Percentiles rank a stretch among this genome's conserved stretches.
Evolutionary conservation across 1,140 invertebrate species (phyloP).

Genomic region (Drosophila kanapiae): DNA sequence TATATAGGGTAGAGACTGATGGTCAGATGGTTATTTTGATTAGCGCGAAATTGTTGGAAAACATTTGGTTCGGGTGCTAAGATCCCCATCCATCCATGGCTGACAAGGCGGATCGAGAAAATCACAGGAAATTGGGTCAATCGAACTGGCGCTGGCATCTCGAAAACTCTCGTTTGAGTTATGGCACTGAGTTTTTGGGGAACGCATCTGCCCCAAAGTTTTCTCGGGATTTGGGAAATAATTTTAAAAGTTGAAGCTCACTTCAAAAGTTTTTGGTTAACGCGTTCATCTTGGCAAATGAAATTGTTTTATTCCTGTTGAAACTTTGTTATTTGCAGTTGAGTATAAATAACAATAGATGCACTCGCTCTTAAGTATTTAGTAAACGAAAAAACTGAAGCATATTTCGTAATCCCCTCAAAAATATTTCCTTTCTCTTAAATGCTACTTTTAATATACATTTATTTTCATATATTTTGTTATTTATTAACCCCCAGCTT

Average conservation of each 20-base stretch:
- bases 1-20: conserved; percentile 38
- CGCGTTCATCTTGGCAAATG: conserved; percentile 10
- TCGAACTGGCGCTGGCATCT: conserved; percentile 9
- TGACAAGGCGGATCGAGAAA: conserved; percentile 18
- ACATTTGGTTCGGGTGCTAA: conserved; percentile 16
- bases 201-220: conserved; percentile 15
- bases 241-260: conserved; percentile 13
- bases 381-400: background rate
- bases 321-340: background rate
- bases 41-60: conserved; percentile 51
- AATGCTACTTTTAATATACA: background rate
- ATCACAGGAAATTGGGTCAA: conserved; percentile 42
- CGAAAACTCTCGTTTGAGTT: conserved; percentile 11
- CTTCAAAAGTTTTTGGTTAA: conserved; percentile 19
- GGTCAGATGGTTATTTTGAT: conserved; percentile 60
- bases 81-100: conserved; percentile 21
- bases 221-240: conserved; percentile 6
- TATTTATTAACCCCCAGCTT: conserved; percentile 3
- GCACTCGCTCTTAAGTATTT: background rate
- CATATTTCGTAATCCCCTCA: too few species aligned
- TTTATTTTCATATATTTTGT: background rate
- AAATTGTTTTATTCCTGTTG: conserved; percentile 7
- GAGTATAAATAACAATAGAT: conserved; percentile 1
- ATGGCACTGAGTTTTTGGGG: conserved; percentile 4
- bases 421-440: background rate